A percentile compares a stretch with the other conserved stretches of the same genome.
These are phyloP conservation scores for Hydrocynus forskahlii DNA, from an alignment of 2,797 vertebrate species.

Conservation along the genomic window DNA sequence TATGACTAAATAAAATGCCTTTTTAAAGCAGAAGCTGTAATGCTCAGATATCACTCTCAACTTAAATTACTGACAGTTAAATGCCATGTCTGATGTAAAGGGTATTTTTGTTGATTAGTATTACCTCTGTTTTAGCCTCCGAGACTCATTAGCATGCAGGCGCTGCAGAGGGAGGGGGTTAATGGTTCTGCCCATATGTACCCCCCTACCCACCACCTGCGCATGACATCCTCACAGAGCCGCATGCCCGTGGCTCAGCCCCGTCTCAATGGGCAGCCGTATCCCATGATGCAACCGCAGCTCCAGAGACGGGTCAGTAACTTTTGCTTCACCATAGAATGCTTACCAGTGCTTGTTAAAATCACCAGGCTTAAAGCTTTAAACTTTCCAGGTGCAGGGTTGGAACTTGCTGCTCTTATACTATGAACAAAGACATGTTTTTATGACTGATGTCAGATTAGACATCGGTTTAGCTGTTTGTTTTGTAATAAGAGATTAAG, in stretches of 20 bases:
- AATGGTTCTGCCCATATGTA: conserved; percentile 90
- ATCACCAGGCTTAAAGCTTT: neutral
- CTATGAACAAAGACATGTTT: too few relatives aligned
- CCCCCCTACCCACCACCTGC: conserved; percentile 74
- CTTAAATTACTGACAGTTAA: neutral
- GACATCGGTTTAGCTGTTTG: too few relatives aligned
- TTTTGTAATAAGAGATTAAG: too few relatives aligned
- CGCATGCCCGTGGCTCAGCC: conserved; percentile 88
- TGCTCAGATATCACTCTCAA: too few relatives aligned
- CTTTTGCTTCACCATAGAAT: neutral
- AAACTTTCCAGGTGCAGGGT: neutral
- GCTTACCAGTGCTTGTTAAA: too few relatives aligned
- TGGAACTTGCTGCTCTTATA: neutral
- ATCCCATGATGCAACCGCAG: conserved; percentile 97
- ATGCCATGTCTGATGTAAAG: neutral
- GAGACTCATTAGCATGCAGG: conserved; percentile 98
- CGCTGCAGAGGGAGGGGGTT: conserved; percentile 90
- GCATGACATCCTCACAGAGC: conserved; percentile 83
- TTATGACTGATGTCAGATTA: too few relatives aligned
- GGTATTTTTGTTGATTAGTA: neutral
- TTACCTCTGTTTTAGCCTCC: conserved; percentile 84
- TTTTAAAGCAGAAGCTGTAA: too few relatives aligned
- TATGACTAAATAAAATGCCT: too few relatives aligned
- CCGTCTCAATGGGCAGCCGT: conserved; percentile 92
- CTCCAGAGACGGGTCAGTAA: conserved; percentile 95